Conservation (phyloP, 2,113 vertebrate genomes). For the Lonchura striata region DNA sequence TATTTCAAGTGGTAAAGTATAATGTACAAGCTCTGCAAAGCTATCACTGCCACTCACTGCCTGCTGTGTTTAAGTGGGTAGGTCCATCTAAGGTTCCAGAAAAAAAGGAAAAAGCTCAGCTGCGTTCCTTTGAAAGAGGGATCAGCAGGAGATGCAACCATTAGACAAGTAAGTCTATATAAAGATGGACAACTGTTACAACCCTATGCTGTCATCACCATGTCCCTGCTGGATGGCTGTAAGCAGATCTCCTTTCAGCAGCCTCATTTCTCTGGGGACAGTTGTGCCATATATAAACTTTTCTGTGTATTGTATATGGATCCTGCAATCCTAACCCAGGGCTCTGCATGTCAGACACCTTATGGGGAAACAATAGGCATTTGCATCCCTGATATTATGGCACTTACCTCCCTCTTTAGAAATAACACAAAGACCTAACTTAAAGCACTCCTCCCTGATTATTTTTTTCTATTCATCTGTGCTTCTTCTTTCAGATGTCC, state of each 20-base stretch:
- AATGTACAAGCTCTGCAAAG: neutral
- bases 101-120: neutral
- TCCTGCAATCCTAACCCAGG: neutral
- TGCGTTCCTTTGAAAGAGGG: neutral
- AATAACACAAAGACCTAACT: neutral
- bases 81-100: neutral
- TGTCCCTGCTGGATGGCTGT: neutral
- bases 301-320: neutral
- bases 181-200: neutral
- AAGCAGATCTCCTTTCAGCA: neutral
- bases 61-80: conserved; percentile 15
- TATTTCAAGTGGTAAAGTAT: neutral
- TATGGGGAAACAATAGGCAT: neutral
- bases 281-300: neutral
- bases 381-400: neutral
- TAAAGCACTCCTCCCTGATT: neutral
- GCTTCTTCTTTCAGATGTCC: neutral
- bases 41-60: neutral
- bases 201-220: accelerated
- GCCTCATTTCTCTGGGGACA: neutral
- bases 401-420: neutral
- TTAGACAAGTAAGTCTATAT: neutral
- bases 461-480: neutral
- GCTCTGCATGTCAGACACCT: neutral
- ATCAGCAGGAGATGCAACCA: neutral